These are phyloP conservation scores for Mellivora capensis DNA, from an alignment of 2,113 vertebrate species.

Conservation along the genomic window DNA sequence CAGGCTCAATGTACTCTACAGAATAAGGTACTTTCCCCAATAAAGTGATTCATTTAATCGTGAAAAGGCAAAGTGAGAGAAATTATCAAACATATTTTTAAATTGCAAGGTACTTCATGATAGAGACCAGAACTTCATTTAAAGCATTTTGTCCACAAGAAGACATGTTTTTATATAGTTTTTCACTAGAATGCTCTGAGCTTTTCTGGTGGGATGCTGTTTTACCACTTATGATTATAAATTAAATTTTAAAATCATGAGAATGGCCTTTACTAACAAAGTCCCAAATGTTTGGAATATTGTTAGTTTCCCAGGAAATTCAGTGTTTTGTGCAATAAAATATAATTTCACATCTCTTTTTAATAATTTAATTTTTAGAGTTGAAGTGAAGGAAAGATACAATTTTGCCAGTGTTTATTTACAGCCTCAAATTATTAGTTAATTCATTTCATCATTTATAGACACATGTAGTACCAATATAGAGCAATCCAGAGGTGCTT, in stretches of 20 bases:
- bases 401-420: constrained; percentile 24
- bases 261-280: constrained; percentile 21
- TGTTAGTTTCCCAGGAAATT: constrained; percentile 3
- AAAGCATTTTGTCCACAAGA: neutral
- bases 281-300: constrained; percentile 9
- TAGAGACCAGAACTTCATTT: neutral
- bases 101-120: neutral
- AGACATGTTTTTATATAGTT: neutral
- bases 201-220: neutral
- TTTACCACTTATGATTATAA: neutral
- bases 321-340: neutral
- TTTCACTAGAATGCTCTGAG: neutral
- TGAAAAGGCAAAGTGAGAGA: neutral
- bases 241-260: neutral
- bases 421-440: neutral
- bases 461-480: neutral
- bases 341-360: neutral
- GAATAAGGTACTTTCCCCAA: constrained; percentile 86
- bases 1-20: constrained; percentile 87
- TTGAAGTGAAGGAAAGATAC: neutral
- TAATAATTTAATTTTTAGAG: neutral
- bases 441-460: constrained; percentile 13
- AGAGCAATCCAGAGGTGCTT: neutral
- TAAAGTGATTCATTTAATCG: neutral
- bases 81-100: neutral